Evolutionary conservation across 2,888 invertebrate genomes (phyloP).

Genomic region (Aleiodes testaceus): DNA sequence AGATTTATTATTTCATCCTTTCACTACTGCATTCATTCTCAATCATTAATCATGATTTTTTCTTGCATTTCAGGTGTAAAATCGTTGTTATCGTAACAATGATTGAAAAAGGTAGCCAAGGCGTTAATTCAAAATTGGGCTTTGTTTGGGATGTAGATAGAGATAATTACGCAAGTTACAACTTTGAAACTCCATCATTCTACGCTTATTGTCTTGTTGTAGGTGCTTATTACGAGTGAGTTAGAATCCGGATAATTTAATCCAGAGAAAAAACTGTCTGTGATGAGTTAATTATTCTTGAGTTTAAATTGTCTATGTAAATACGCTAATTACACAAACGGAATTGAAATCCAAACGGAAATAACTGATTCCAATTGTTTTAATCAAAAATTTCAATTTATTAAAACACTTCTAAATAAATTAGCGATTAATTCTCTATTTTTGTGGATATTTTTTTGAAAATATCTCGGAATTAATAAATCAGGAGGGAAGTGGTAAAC

Average conservation of each 20-base stretch:
- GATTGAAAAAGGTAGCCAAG: conserved; percentile 81
- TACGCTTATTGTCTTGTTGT: conserved; percentile 80
- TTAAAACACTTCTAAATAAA: no score
- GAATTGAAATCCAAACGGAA: no score
- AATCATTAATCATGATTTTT: background rate
- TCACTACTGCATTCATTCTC: background rate
- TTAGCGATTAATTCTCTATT: no score
- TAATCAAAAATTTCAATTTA: no score
- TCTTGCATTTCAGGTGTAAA: conserved; percentile 76
- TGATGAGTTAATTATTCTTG: background rate
- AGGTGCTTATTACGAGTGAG: conserved; percentile 81
- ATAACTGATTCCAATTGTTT: no score
- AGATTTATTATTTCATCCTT: no score
- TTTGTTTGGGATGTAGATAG: conserved; percentile 82
- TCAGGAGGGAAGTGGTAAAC: no score
- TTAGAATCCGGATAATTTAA: background rate
- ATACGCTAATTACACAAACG: no score
- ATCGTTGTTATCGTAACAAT: conserved; percentile 79
- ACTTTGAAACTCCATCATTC: conserved; percentile 79
- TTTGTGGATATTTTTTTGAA: no score
- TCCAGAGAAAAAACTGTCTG: background rate
- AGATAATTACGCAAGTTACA: conserved; percentile 78
- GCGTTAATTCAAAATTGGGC: conserved; percentile 77
- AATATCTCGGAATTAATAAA: no score
- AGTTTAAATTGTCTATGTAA: background rate